Base-by-base conservation (phyloP, 2,888 invertebrate genomes). In the Harpagoxenus sublaevis region DNA sequence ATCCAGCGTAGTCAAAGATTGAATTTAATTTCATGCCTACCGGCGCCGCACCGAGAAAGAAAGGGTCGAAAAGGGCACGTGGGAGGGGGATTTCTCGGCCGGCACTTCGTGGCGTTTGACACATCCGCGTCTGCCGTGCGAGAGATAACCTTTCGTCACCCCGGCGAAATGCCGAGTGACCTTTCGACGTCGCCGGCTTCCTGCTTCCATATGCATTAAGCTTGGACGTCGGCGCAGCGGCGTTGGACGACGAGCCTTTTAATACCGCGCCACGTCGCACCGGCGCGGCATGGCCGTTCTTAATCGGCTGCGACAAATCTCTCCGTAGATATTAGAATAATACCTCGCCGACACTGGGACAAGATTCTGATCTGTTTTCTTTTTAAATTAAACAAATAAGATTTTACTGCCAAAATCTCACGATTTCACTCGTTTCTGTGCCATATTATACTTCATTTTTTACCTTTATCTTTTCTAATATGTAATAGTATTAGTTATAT, bases 141-240 rank as follows among this genome's bases (percentile, higher is more conserved):
- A 45, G 83, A 92, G 92, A 92, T 93, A 92, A 93, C 92, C 93
- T 93, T 92, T 92, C 89, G 92, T 92, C 91, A 91, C 90, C 48
- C 89, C 91, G 89, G 86, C 91, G 87, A 84, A 86, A 83, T 85
- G 85, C 85, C 86, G 82, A 82, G 86, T 81, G 88, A 89, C 89
- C 89, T 88, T 90, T 89, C 89, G 88, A 86, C 89, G 86, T 87
- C 86, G 79, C 48, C 71, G 85, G 84, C 91, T 94, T 94, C 93
- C 93, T 92, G 92, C 90, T 93, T 94, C 93, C 94, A 94, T 94
- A 94, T 94, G 93, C 93, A 94, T 94, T 92, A 93, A 92, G 91
- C 91, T 87, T 86, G 86, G 45, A 68, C 78, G 83, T 42, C 78
- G 45, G 42, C 63, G 63, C 45, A 28, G 53, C 66, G 68, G 10